Evolutionary conservation across 2,888 invertebrate genomes (phyloP), one percentile per base, ranked within the genome.

Genomic region (Diogma glabrata): DNA sequence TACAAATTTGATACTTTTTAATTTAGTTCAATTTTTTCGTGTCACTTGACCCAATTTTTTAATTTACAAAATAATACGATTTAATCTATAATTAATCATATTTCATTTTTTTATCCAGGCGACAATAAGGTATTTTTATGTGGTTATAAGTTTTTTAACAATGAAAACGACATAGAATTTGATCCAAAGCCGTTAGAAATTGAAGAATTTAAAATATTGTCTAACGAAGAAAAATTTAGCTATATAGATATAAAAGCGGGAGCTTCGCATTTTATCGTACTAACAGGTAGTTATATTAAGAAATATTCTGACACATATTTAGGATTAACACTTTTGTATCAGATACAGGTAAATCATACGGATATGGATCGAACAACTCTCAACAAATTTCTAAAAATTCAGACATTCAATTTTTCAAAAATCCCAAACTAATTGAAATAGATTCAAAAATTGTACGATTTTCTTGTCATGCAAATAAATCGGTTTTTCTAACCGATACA

Each of bases 241-340:
- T 65, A 67, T 50, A 26, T 48, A 17, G 62, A 63, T 51, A 67
- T 67, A 54, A 64, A 64, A 54, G 65, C 69, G 48, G 69, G 70
- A 55, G 64, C 64, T 52, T 67, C 64, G 52, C 69, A 70, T 55
- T 70, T 69, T 55, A 64, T 63, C 12, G 60, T 67, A 23, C 54
- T 69, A 54, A 68, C 69, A 57, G 63, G 68, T 67, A 22, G 43
- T 43, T n/a, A n/a, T n/a, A n/a, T n/a, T n/a, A n/a, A n/a, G n/a
- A n/a, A n/a, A n/a, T n/a, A n/a, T n/a, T n/a, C n/a, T n/a, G n/a
- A n/a, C n/a, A n/a, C n/a, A n/a, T n/a, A n/a, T n/a, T n/a, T n/a
- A n/a, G n/a, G n/a, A n/a, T n/a, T n/a, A n/a, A n/a, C n/a, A n/a
- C n/a, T n/a, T n/a, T n/a, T n/a, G n/a, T n/a, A n/a, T n/a, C n/a